These are phyloP conservation scores for Anorthoa munda DNA, from an alignment of 2,888 invertebrate genomes.

Conservation along the genomic window DNA sequence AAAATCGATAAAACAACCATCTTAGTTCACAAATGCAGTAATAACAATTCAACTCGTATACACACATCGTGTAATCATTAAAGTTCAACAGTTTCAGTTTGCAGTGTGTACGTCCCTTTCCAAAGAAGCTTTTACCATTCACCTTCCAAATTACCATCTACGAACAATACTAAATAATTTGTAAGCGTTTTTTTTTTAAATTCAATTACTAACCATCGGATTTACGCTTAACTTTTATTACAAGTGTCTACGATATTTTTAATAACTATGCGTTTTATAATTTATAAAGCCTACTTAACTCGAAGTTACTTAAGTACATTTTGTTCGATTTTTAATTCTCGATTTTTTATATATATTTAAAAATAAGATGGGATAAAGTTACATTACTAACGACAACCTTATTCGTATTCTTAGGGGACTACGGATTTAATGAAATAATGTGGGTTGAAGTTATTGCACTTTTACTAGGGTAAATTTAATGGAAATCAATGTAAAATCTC, in stretches of 20 bases:
- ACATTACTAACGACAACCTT: conserved; percentile 88
- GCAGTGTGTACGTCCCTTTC: conserved; percentile 78
- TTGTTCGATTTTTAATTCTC: conserved; percentile 87
- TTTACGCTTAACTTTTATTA: conserved; percentile 84
- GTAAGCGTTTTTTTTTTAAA: conserved; percentile 85
- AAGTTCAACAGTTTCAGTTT: conserved; percentile 52
- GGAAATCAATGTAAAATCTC: conserved; percentile 63
- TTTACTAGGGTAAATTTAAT: conserved; percentile 71
- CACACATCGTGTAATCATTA: conserved; percentile 76
- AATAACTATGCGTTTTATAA: conserved; percentile 88
- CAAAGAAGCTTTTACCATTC: conserved; percentile 62
- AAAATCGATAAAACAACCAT: conserved; percentile 77
- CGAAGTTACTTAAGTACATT: conserved; percentile 90
- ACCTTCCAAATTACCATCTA: conserved; percentile 73
- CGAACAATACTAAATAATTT: conserved; percentile 84
- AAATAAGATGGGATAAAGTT: conserved; percentile 85
- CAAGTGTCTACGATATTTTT: conserved; percentile 86
- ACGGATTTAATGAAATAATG: conserved; percentile 76
- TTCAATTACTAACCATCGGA: conserved; percentile 86
- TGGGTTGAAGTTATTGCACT: conserved; percentile 78
- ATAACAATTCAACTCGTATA: conserved; percentile 88
- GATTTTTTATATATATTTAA: conserved; percentile 79
- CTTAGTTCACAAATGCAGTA: conserved; percentile 72
- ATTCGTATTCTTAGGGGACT: conserved; percentile 80
- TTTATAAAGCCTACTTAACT: conserved; percentile 91